Percentiles rank a stretch among this genome's conserved stretches.
Conservation (phyloP, 2,888 invertebrate species). For the Entomobrya multifasciata region DNA sequence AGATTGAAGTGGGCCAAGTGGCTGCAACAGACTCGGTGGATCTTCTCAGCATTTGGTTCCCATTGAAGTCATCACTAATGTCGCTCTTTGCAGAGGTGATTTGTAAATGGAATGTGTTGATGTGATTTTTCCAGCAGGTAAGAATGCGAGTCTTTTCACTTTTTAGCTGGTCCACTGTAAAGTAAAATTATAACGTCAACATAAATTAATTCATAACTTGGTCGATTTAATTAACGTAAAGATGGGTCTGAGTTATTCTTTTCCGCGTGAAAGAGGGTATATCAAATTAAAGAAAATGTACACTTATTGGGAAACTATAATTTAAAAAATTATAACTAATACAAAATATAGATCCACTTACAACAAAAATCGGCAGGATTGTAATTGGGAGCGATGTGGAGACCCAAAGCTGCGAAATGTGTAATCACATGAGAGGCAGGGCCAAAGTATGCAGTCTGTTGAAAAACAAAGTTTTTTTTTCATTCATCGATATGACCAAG, state of each 20-base stretch:
- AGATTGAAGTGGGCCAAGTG: conserved; percentile 79
- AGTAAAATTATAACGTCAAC: too few species aligned
- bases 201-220: too few species aligned
- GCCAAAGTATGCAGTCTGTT: conserved; percentile 88
- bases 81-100: conserved; percentile 77
- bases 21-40: conserved; percentile 74
- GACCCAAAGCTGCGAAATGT: conserved; percentile 87
- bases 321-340: too few species aligned
- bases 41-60: conserved; percentile 74
- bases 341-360: conserved; percentile 82
- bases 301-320: too few species aligned
- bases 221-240: too few species aligned
- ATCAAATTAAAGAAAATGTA: too few species aligned
- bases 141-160: conserved; percentile 81
- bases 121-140: conserved; percentile 77
- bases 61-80: conserved; percentile 77
- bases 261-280: too few species aligned
- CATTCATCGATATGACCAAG: too few species aligned
- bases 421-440: conserved; percentile 87
- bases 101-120: conserved; percentile 77
- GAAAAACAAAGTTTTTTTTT: conserved; percentile 57
- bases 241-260: too few species aligned
- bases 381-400: conserved; percentile 88
- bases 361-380: conserved; percentile 92
- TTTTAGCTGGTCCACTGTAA: conserved; percentile 89